Percentiles rank a stretch among this genome's conserved stretches.
Evolutionary conservation across 2,888 invertebrate genomes (phyloP).

Genomic region (Druceiella hillmani): DNA sequence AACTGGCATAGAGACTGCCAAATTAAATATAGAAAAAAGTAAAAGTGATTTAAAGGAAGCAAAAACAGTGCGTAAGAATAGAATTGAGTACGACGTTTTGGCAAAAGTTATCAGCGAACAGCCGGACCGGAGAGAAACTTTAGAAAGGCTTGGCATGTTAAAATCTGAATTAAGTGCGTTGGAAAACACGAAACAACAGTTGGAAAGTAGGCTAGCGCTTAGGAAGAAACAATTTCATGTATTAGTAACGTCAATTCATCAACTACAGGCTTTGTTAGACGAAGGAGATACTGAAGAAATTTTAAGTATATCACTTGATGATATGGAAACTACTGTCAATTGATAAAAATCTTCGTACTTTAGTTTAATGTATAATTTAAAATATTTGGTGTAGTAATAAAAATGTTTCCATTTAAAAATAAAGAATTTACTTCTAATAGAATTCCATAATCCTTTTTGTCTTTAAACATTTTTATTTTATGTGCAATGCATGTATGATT

Average conservation of each 20-base stretch:
- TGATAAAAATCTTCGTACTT: no score
- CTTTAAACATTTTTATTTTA: no score
- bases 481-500: no score
- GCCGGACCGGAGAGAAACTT: constrained; percentile 79
- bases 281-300: constrained; percentile 59
- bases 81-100: constrained; percentile 88
- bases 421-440: no score
- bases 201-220: constrained; percentile 73
- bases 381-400: no score
- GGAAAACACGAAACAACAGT: constrained; percentile 62
- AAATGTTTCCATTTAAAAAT: no score
- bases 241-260: constrained; percentile 79
- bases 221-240: constrained; percentile 88
- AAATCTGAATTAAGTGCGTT: constrained; percentile 68
- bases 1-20: constrained; percentile 71
- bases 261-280: constrained; percentile 74
- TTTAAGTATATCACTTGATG: constrained; percentile 47
- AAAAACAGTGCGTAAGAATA: constrained; percentile 81
- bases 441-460: no score
- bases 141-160: constrained; percentile 61
- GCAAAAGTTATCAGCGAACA: constrained; percentile 88
- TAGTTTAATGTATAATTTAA: no score
- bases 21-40: constrained; percentile 73
- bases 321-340: no score
- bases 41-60: constrained; percentile 77